A percentile compares a stretch with the other conserved stretches of the same genome.
These are phyloP conservation scores for Poeciliopsis gracilis DNA, from an alignment of 2,797 vertebrate species.

Conservation along the genomic window DNA sequence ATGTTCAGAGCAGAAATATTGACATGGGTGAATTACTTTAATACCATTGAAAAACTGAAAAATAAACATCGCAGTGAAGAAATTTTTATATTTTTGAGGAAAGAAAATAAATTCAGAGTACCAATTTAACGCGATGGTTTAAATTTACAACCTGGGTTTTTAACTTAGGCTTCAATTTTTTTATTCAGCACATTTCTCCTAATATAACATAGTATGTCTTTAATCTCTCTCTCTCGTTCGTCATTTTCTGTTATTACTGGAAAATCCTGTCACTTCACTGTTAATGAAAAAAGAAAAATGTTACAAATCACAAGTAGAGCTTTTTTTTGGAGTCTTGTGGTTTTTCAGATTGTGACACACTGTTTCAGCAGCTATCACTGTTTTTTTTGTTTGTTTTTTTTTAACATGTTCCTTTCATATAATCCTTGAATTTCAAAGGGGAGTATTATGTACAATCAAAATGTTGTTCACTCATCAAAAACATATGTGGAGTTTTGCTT, in stretches of 20 bases:
- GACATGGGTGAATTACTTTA: neutral
- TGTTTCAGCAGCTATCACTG: too few relatives aligned
- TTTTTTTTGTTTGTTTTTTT: too few relatives aligned
- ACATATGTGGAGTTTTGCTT: too few relatives aligned
- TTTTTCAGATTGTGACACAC: neutral
- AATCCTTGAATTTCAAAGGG: too few relatives aligned
- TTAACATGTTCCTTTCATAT: too few relatives aligned
- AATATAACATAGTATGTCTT: neutral
- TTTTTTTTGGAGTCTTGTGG: neutral
- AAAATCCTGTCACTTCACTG: neutral
- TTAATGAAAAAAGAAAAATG: neutral
- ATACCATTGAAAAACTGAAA: neutral
- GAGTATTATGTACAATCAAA: too few relatives aligned
- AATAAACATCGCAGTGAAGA: too few relatives aligned
- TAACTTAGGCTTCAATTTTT: too few relatives aligned
- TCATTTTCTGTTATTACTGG: neutral
- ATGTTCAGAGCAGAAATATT: neutral
- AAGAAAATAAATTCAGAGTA: neutral
- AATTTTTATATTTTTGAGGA: neutral
- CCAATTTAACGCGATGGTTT: neutral
- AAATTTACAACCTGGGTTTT: too few relatives aligned
- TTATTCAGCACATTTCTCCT: neutral
- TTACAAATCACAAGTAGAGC: neutral
- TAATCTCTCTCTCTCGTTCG: neutral
- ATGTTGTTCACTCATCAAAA: too few relatives aligned